Conservation (phyloP, 2,797 vertebrate species). For the Enteromius thamalakanensis region DNA sequence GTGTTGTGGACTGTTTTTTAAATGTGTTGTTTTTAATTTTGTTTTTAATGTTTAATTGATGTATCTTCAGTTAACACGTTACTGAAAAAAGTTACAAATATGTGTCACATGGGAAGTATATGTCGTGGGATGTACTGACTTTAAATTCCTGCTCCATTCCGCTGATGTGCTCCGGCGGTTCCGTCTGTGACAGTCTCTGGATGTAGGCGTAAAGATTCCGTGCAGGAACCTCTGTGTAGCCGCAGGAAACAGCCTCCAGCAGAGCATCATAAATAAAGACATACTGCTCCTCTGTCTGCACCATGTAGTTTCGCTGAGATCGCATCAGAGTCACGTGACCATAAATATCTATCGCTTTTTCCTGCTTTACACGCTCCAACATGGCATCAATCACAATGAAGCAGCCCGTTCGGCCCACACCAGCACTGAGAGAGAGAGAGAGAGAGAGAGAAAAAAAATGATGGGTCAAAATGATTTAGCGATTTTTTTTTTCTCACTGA, state of each 20-base stretch:
- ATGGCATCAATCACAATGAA: constrained; percentile 99
- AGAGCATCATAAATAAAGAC: constrained; percentile 97
- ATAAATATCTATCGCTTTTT: constrained; percentile 97
- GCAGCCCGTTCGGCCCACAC: constrained; percentile 96
- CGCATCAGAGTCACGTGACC: constrained; percentile 98
- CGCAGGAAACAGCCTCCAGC: constrained; percentile 95
- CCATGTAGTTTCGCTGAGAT: constrained; percentile 99
- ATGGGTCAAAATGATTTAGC: neutral
- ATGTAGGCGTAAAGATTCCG: constrained; percentile 98
- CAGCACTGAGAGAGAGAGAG: constrained; percentile 78
- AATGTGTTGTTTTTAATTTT: neutral
- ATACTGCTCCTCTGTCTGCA: constrained; percentile 99
- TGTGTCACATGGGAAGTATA: too few species aligned
- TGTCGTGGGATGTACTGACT: constrained; percentile 74
- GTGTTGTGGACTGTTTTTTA: neutral
- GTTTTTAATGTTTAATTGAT: neutral
- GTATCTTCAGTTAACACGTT: neutral
- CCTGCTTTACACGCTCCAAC: constrained; percentile 97
- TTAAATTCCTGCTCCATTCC: constrained; percentile 99
- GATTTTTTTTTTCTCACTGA: neutral
- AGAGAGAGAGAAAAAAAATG: neutral
- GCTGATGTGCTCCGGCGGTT: constrained; percentile 93
- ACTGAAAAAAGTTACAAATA: neutral
- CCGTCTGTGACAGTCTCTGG: constrained; percentile 96
- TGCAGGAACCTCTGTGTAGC: constrained; percentile 98